Conservation (phyloP, 1,140 invertebrate species). For the Bactericera cockerelli region DNA sequence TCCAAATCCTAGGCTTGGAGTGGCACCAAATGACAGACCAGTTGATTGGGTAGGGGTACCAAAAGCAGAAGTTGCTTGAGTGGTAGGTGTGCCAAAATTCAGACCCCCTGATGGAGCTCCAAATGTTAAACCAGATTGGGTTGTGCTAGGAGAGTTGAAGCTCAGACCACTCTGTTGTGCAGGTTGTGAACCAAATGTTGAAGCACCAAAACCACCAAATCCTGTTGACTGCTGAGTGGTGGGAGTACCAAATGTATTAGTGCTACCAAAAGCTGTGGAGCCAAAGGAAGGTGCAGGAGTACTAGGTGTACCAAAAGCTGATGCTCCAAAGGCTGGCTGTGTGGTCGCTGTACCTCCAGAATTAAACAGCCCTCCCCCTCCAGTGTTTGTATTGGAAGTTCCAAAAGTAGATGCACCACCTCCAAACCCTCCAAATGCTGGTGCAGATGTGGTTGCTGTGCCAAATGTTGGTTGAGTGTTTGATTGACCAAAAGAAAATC, state of each 20-base stretch:
- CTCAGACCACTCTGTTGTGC: background rate
- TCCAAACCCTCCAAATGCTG: background rate
- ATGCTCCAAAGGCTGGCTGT: background rate
- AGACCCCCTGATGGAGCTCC: background rate
- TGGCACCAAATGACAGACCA: background rate
- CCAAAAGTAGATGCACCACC: background rate
- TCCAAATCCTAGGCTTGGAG: background rate
- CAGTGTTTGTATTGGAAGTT: background rate
- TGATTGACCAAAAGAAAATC: background rate
- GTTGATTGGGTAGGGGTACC: background rate
- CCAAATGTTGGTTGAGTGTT: background rate
- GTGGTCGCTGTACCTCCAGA: background rate
- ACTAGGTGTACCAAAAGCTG: background rate
- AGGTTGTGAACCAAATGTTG: background rate
- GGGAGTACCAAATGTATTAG: background rate
- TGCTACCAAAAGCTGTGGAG: background rate
- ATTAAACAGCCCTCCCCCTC: background rate
- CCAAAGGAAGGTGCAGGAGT: background rate
- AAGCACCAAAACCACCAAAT: background rate
- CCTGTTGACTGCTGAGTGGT: slow-evolving; percentile 1
- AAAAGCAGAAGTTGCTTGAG: slow-evolving; percentile 3
- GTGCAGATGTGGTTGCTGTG: background rate
- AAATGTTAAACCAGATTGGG: background rate
- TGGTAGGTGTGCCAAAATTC: background rate
- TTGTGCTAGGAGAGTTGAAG: slow-evolving; percentile 3